Evolutionary conservation across 2,113 vertebrate genomes (phyloP), one percentile per base, ranked within the genome.

Genomic region (Etheostoma cragini): DNA sequence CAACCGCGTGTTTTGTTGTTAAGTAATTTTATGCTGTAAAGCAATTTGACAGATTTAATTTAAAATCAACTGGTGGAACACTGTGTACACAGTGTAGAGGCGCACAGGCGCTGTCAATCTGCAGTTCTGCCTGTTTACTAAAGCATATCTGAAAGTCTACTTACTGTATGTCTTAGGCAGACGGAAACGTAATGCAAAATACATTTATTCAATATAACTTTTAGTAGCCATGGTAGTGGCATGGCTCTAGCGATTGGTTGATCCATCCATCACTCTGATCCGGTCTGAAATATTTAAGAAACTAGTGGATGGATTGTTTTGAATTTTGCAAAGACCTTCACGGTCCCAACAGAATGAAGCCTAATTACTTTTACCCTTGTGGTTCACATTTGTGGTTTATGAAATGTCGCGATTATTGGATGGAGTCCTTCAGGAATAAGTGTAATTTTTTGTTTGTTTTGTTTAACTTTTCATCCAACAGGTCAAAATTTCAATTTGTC

Each of bases 21-120:
- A 7, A 61, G 45, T 38, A 30, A 56, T 65, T 68, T 74, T 78
- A 14, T 69, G 24, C 73, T 0, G 24, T 50, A 72, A 71, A 63
- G 56, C 33, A 26, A 61, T 61, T 60, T 33, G n/a, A 65, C 33
- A 45, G 17, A 70, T 17, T 72, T 62, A 5, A 78, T 60, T 24
- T 61, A 60, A 69, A 73, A 50, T 47, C 42, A 50, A 53, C 35
- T 35, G 2, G 13, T 46, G 17, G 57, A 54, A 70, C 46, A 33
- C 16, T 7, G 3, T 24, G 54, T 8, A 30, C 38, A 14, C 16
- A 54, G 57, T 7, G 24, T 42, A 30, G 49, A 61, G 42, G n/a
- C 19, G 46, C 35, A 12, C 24, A 49, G 33, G 24, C 8, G 15
- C 8, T 8, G 58, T 61, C 22, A 70, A 14, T 64, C 50, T 24